Evolutionary conservation across 2,888 invertebrate species (phyloP), one percentile per base, ranked within the genome.

Genomic region (Drosophila histrio): DNA sequence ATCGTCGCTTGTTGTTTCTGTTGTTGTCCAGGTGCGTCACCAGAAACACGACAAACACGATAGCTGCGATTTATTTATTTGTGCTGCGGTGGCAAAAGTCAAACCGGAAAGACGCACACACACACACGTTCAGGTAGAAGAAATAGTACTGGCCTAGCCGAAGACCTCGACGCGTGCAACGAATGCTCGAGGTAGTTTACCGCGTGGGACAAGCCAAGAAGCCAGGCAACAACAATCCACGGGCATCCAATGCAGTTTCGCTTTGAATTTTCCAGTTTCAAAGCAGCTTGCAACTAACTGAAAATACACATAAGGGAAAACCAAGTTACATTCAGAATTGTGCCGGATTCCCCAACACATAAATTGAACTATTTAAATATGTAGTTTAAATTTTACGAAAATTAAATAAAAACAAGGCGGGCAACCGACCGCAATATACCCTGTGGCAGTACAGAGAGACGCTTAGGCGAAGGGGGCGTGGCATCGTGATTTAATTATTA

Each of bases 1-100:
- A 32, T 11, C 32, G 50, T 34, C 17, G 36, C 11, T 47, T 49
- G 46, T 17, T 50, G 13, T 17, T 32, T 43, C 21, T 53, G 43
- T 21, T 41, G 26, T 56, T 52, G 58, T 59, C 8, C 38, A 56
- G 50, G 60, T 76, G 77, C 72, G 64, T 74, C 70, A 75, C 26
- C 68, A 60, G 53, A 34, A 26, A 61, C 54, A 76, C 43, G 54
- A 75, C 50, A 52, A 36, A 57, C 59, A 47, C 50, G 77, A 77
- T 75, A 77, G 49, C 64, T 53, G 63, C 60, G 61, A 77, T 69
- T 73, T 73, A 73, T 69, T 69, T 78, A 46, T 77, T 77, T 77
- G 50, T 57, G 60, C 65, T 71, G 63, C 68, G 56, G 56, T 72
- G 57, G 62, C 68, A 68, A 72, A 72, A 46, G 57, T 67, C 47